Percentiles rank a stretch among this genome's conserved stretches.
Conservation (phyloP, 2,113 vertebrate species). For the Nannobrachium achirus region DNA sequence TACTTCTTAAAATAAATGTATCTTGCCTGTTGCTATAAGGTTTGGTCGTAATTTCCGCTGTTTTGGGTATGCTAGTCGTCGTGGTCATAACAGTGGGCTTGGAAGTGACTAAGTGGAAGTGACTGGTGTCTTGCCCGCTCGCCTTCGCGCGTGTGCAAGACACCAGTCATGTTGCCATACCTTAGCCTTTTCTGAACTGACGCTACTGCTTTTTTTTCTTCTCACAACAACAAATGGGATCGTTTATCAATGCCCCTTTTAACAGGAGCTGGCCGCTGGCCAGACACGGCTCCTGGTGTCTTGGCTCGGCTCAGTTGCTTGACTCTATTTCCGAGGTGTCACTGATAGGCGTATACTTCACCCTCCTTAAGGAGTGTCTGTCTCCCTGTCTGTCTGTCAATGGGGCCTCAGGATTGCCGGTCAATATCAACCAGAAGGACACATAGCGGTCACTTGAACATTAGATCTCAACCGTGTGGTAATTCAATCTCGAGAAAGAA, state of each 20-base stretch:
- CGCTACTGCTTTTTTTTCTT: slow-evolving; percentile 14
- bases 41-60: too few species aligned
- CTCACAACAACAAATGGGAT: slow-evolving; percentile 27
- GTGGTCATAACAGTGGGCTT: too few species aligned
- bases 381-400: slow-evolving; percentile 31
- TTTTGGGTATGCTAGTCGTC: too few species aligned
- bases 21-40: too few species aligned
- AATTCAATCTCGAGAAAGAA: slow-evolving; percentile 56
- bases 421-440: slow-evolving; percentile 58
- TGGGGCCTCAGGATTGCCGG: slow-evolving; percentile 14
- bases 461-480: slow-evolving; percentile 71
- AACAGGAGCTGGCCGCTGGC: slow-evolving; percentile 27
- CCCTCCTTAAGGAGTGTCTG: slow-evolving; percentile 43
- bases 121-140: too few species aligned
- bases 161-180: too few species aligned
- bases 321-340: slow-evolving; percentile 70
- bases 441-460: slow-evolving; percentile 63
- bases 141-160: too few species aligned
- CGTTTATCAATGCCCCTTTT: slow-evolving; percentile 25
- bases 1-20: too few species aligned
- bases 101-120: too few species aligned
- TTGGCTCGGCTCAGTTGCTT: slow-evolving; percentile 29
- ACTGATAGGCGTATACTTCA: slow-evolving; percentile 56
- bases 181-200: too few species aligned
- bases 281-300: slow-evolving; percentile 5